phyloP scores from a whole-genome alignment of 2,888 invertebrate species.

The Caenorhabditis sp. region DNA sequence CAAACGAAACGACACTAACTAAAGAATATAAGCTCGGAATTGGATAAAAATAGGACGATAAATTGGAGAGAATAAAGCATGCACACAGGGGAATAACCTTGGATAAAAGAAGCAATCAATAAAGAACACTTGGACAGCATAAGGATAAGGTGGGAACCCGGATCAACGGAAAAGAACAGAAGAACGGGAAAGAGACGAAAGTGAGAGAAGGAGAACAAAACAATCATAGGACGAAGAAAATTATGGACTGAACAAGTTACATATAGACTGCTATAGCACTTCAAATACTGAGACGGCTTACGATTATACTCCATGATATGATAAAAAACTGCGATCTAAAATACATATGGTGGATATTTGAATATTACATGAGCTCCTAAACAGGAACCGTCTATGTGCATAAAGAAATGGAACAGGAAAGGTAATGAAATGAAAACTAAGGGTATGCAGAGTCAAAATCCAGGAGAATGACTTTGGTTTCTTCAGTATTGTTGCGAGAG shows the following conservation, averaged over 20 bases:
- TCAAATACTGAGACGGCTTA: slow-evolving; percentile 22
- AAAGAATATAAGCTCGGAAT: neutral
- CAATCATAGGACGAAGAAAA: neutral
- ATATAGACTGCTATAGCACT: slow-evolving; percentile 4
- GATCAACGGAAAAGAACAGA: slow-evolving; percentile 2
- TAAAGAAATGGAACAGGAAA: neutral
- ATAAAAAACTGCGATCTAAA: slow-evolving; percentile 18
- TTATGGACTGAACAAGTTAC: neutral
- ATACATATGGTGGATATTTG: neutral
- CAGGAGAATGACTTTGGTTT: slow-evolving; percentile 96
- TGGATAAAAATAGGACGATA: neutral
- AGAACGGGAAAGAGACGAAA: neutral
- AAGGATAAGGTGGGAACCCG: neutral
- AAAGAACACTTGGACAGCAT: neutral
- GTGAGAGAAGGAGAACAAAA: neutral
- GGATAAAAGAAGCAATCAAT: neutral
- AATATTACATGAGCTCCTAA: slow-evolving; percentile 5
- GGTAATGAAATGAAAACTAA: slow-evolving; percentile 27
- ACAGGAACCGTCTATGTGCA: slow-evolving; percentile 25
- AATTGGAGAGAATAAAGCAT: neutral
- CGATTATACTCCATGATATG: slow-evolving; percentile 49
- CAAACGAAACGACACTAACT: neutral
- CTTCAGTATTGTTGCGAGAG: slow-evolving; percentile 98
- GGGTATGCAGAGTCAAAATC: slow-evolving; percentile 87
- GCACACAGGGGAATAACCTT: neutral